phyloP scores from a whole-genome alignment of 2,797 vertebrate genomes.

The Rhinogobio ventralis region DNA sequence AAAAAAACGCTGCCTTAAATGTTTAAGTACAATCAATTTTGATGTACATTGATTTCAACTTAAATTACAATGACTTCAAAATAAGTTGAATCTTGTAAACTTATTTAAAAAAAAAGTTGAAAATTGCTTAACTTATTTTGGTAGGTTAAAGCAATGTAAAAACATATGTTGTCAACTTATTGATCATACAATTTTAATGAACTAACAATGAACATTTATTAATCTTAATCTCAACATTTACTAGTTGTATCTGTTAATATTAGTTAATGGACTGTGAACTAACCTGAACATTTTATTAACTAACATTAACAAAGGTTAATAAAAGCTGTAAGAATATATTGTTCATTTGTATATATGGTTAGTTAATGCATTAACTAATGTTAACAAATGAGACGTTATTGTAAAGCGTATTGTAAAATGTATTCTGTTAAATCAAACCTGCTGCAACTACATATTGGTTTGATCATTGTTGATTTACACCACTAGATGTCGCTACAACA shows the following conservation, averaged over 20 bases:
- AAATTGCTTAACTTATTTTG: no score
- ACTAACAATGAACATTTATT: not conserved
- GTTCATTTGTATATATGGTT: not conserved
- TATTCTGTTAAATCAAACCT: not conserved
- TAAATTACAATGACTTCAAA: no score
- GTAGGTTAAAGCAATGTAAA: no score
- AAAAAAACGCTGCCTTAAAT: no score
- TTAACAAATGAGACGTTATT: not conserved
- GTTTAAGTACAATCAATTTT: no score
- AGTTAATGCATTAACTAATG: not conserved
- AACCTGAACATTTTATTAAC: not conserved
- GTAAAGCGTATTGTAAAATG: not conserved
- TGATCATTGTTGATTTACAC: not conserved
- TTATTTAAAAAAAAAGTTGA: no score
- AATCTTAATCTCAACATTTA: not conserved
- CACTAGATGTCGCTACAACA: slow-evolving; percentile 56
- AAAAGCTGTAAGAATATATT: not conserved
- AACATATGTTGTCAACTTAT: no score
- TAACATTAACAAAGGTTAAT: not conserved
- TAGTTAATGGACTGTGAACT: not conserved
- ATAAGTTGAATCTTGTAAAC: no score
- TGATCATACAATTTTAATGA: not conserved
- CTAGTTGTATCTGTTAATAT: no score
- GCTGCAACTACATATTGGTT: no score
- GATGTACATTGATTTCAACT: no score